These are phyloP conservation scores for Spongilla lacustris DNA, from an alignment of 37 sponge, comb jelly and placozoan genomes.

Conservation along the genomic window DNA sequence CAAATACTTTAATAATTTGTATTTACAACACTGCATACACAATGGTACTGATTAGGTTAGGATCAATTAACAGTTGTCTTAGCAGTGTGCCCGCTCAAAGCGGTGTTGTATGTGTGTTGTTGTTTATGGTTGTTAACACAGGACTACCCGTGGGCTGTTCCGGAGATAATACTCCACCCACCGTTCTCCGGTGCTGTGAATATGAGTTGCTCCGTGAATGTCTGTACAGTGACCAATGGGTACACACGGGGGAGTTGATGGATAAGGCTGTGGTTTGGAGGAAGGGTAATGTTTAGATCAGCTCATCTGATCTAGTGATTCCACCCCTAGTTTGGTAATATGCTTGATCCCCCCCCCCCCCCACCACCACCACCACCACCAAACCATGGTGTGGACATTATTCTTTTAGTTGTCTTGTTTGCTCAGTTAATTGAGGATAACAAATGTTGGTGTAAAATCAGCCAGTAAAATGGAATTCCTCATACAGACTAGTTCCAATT, in stretches of 20 bases:
- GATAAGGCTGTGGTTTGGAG: constrained; percentile 1
- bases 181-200: not conserved
- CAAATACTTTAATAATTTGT: not conserved
- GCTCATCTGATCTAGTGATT: not conserved
- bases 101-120: not conserved
- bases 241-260: not conserved
- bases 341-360: not conserved
- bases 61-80: not conserved
- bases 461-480: not conserved
- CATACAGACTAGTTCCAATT: not conserved
- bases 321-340: not conserved
- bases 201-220: not conserved
- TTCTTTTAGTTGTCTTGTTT: not conserved
- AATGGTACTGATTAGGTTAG: not conserved
- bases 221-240: not conserved
- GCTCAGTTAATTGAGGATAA: not conserved
- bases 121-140: not conserved
- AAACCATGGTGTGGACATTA: no score
- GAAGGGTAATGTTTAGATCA: not conserved
- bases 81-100: not conserved
- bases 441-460: not conserved
- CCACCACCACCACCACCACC: no score
- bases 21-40: not conserved
- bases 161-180: not conserved
- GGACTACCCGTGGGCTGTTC: not conserved